Conservation (phyloP, 2,113 vertebrate species). For the Mesocricetus auratus region DNA sequence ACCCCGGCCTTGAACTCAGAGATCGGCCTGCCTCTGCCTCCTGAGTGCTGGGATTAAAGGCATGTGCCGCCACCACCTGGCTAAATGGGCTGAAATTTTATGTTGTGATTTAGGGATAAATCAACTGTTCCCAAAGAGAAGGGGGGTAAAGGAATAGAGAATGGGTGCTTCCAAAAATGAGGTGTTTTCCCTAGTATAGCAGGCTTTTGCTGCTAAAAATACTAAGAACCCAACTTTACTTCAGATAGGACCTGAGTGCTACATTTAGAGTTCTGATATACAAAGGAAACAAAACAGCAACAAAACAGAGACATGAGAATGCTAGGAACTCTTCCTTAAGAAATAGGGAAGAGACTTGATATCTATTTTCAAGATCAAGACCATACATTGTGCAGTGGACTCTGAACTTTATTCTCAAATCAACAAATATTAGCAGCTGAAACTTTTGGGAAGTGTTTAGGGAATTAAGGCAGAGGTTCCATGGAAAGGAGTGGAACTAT, state of each 20-base stretch:
- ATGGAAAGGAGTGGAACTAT: background rate
- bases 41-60: too few relatives aligned
- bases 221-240: background rate
- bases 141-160: background rate
- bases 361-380: background rate
- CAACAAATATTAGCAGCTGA: background rate
- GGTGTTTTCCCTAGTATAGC: background rate
- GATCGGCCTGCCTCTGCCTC: too few relatives aligned
- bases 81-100: background rate
- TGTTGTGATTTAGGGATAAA: background rate
- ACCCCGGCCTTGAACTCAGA: too few relatives aligned
- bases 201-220: background rate
- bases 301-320: background rate
- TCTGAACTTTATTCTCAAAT: background rate
- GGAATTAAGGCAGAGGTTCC: background rate
- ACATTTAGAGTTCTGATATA: background rate
- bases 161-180: background rate
- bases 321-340: background rate
- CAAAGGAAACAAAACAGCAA: background rate
- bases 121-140: background rate
- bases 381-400: background rate
- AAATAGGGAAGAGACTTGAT: background rate
- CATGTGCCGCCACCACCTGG: too few relatives aligned
- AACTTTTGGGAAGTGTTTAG: background rate
- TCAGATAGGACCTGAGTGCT: background rate